Evolutionary conservation across 2,888 invertebrate genomes (phyloP), one percentile per base, ranked within the genome.

Genomic region (Limulus polyphemus): DNA sequence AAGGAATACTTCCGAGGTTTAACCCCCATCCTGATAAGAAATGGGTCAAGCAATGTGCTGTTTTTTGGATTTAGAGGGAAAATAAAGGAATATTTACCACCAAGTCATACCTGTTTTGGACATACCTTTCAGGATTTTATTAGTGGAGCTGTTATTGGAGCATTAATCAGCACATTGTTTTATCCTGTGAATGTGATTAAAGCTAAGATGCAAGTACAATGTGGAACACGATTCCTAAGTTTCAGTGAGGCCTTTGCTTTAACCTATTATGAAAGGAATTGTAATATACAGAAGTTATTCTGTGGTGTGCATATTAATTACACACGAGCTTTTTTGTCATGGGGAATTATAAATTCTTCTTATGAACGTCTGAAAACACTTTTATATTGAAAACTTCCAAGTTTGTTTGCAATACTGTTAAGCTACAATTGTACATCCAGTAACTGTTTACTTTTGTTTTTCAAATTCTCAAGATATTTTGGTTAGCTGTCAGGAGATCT

Each of bases 101-200:
- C 66, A 56, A 61, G 68, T n/a, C 70, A 73, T 57, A 56, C 55
- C 5, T 54, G 60, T 14, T 60, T 58, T n/a, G 54, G 55, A 9
- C 52, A 65, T 51, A 54, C 68, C 32, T 50, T 68, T 14, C 59
- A 64, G 49, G 62, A 79, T 68, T 79, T 92, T 78, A 72, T 89
- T 51, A 86, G 88, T 64, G 99, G 99, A 50, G 97, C 95, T 16
- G 75, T 90, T 13, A 89, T 98, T 61, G 99, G 99, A 58, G 95
- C 93, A 49, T 81, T 88, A 61, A 85, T 95, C 32, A 94, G 94
- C 74, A 94, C 93, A 11, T 69, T 94, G 11, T 97, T 92, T 79
- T 99, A 93, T 80, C 99, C 99, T 0, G 77, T 97, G 49, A 99
- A 99, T 79, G 95, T 99, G 58, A 83, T 95, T 56, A 99, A 99